These are phyloP conservation scores for Peromyscus aztecus DNA, from an alignment of 2,797 vertebrate species.

Conservation along the genomic window DNA sequence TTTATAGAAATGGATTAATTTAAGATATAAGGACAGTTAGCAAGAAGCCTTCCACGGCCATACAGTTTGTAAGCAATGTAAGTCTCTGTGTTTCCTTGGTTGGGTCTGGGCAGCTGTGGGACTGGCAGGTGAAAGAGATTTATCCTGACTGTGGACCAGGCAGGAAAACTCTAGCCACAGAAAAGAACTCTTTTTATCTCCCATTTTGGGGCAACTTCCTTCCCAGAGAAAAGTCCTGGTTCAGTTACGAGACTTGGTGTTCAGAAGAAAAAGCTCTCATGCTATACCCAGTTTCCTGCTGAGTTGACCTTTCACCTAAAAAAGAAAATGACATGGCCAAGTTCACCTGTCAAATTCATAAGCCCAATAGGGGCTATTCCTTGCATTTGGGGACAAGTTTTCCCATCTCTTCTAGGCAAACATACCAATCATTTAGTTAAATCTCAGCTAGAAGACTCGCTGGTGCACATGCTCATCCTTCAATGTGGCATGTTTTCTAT, in stretches of 20 bases:
- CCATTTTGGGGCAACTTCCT: slow-evolving; percentile 38
- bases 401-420: background rate
- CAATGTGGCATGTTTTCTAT: background rate
- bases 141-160: too few species aligned
- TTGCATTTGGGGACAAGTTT: background rate
- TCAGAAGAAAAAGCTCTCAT: background rate
- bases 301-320: slow-evolving; percentile 14
- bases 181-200: slow-evolving; percentile 19
- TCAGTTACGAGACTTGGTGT: background rate
- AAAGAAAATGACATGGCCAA: slow-evolving; percentile 52
- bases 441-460: background rate
- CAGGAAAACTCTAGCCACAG: too few species aligned
- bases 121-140: too few species aligned
- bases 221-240: slow-evolving; percentile 65
- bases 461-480: background rate
- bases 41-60: too few species aligned
- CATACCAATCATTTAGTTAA: background rate
- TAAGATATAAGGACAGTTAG: too few species aligned
- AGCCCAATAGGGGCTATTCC: background rate
- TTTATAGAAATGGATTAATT: too few species aligned
- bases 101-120: too few species aligned
- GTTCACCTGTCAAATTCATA: background rate
- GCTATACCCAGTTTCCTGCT: slow-evolving; percentile 44
- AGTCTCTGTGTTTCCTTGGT: too few species aligned
- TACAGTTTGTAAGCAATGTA: too few species aligned